These are phyloP conservation scores for Trissolcus japonicus DNA, from an alignment of 2,888 invertebrate genomes.

Conservation along the genomic window DNA sequence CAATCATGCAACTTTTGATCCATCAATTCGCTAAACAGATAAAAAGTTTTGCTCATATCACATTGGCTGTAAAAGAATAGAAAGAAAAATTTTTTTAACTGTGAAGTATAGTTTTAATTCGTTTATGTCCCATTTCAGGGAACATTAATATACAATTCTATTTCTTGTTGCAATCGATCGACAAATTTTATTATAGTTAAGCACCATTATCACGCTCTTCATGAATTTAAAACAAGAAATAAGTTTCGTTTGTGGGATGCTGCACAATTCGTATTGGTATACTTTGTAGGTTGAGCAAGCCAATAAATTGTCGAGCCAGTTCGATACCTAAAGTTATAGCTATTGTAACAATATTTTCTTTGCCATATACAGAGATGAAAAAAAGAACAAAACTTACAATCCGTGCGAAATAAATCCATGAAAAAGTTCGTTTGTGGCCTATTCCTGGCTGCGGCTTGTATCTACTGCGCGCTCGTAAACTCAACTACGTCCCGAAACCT, in stretches of 20 bases:
- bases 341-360: slow-evolving; percentile 51
- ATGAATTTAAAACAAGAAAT: slow-evolving; percentile 28
- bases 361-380: slow-evolving; percentile 29
- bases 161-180: neutral
- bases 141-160: neutral
- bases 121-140: neutral
- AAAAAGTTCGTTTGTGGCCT: slow-evolving; percentile 50
- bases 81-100: neutral
- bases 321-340: slow-evolving; percentile 48
- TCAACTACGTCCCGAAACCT: slow-evolving; percentile 32
- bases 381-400: slow-evolving; percentile 34
- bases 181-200: neutral
- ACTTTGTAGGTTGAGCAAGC: slow-evolving; percentile 26
- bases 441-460: slow-evolving; percentile 41
- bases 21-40: slow-evolving; percentile 16
- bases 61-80: neutral
- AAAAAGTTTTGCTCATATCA: neutral
- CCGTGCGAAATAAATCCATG: slow-evolving; percentile 52
- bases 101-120: neutral
- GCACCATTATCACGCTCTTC: slow-evolving; percentile 1
- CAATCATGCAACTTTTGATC: slow-evolving; percentile 20
- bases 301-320: slow-evolving; percentile 53
- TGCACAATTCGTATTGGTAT: slow-evolving; percentile 32
- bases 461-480: slow-evolving; percentile 45
- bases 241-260: slow-evolving; percentile 29